Conservation (phyloP, 1,140 invertebrate genomes). For the Argopecten irradians region DNA sequence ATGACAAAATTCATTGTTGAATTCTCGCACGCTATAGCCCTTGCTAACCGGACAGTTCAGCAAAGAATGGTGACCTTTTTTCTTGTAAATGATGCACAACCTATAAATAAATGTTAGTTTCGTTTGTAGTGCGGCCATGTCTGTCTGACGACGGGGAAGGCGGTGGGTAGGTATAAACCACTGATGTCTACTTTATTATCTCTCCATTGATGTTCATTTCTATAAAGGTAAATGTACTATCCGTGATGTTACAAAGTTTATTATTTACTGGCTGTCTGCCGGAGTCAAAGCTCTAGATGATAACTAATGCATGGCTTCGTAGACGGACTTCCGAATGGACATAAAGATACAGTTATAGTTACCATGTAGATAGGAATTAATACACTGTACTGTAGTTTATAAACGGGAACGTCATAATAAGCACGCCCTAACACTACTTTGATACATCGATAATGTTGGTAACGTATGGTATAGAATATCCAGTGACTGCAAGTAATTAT, state of each 20-base stretch:
- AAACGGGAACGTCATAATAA: too few relatives aligned
- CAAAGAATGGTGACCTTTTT: not conserved
- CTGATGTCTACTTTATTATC: not conserved
- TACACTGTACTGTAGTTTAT: too few relatives aligned
- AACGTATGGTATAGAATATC: not conserved
- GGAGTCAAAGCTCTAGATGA: not conserved
- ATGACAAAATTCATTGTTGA: too few relatives aligned
- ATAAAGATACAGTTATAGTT: not conserved
- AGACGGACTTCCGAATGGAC: not conserved
- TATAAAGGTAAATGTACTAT: not conserved
- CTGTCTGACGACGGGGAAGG: not conserved
- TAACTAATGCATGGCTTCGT: not conserved
- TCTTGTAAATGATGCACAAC: not conserved
- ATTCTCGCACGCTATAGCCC: too few relatives aligned
- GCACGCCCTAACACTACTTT: too few relatives aligned
- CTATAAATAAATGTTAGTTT: not conserved
- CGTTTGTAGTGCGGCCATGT: not conserved
- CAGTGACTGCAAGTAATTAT: not conserved
- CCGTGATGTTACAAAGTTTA: not conserved
- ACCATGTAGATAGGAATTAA: too few relatives aligned
- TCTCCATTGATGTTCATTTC: not conserved
- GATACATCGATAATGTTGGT: not conserved
- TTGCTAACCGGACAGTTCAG: too few relatives aligned
- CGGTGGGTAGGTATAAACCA: not conserved
- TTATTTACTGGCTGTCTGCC: not conserved